Conservation (phyloP, 2,888 invertebrate species). For the Nymphalis c-album region DNA sequence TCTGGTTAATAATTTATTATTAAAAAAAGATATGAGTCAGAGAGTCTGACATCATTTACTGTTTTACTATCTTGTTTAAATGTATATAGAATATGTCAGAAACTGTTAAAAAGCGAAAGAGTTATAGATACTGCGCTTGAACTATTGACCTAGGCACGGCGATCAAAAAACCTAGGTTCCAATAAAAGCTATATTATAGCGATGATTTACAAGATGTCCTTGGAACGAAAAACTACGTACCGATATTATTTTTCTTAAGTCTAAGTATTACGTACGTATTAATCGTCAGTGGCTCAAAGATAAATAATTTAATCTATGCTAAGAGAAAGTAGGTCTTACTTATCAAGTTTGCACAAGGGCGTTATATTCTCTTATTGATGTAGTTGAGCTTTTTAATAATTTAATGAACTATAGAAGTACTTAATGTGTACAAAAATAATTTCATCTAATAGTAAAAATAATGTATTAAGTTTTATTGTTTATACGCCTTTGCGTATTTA, state of each 20-base stretch:
- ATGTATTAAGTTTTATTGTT: no score
- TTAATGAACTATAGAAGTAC: not conserved
- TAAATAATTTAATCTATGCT: not conserved
- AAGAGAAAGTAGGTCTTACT: not conserved
- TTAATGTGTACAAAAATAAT: no score
- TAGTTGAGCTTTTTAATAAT: not conserved
- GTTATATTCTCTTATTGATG: not conserved
- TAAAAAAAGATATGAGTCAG: slow-evolving; percentile 67
- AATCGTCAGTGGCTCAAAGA: no score
- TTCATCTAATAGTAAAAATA: no score
- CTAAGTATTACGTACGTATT: not conserved
- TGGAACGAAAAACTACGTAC: not conserved
- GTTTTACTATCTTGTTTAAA: slow-evolving; percentile 55
- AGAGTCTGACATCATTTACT: slow-evolving; percentile 73
- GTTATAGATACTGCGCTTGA: slow-evolving; percentile 74
- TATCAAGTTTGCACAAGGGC: not conserved
- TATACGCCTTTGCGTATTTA: no score
- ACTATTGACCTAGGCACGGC: slow-evolving; percentile 72
- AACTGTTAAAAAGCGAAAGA: slow-evolving; percentile 71
- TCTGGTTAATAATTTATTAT: slow-evolving; percentile 27
- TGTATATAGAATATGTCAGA: slow-evolving; percentile 54
- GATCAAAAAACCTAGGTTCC: slow-evolving; percentile 42
- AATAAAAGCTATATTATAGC: slow-evolving; percentile 46
- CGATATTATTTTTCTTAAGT: not conserved
- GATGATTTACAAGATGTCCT: not conserved